Evolutionary conservation across 2,113 vertebrate species (phyloP).

Genomic region (Pyrgilauda ruficollis): DNA sequence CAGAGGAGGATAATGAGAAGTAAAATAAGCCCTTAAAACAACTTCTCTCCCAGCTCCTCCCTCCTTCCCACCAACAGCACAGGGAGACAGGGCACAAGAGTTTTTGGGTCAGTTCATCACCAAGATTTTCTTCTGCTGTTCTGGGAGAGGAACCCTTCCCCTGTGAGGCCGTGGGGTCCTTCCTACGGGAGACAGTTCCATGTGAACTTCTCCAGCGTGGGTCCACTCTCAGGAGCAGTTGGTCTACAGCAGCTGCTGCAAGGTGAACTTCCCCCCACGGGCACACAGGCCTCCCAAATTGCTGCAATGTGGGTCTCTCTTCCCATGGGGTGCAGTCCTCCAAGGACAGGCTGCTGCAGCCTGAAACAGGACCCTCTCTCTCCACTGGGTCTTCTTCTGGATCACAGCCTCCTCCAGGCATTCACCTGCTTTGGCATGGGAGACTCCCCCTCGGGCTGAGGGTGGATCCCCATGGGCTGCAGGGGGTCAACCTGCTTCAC

Average conservation of each 20-base stretch:
- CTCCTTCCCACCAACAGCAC: not conserved
- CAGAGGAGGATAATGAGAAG: not conserved
- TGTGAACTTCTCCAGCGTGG: accelerated
- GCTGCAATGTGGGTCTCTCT: accelerated
- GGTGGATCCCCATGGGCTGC: not conserved
- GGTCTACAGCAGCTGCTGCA: not conserved
- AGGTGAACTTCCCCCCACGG: accelerated
- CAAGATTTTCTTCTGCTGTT: not conserved
- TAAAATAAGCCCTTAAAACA: not conserved
- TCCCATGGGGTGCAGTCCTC: not conserved
- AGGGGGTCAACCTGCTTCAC: not conserved
- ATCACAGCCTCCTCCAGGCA: not conserved
- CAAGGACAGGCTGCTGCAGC: not conserved
- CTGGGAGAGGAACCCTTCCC: not conserved
- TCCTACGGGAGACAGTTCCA: accelerated
- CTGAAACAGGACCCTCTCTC: not conserved
- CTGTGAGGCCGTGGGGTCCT: not conserved
- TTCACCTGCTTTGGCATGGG: not conserved
- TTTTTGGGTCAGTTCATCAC: not conserved
- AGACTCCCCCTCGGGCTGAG: not conserved
- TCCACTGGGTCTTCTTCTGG: not conserved
- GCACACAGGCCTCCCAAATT: not conserved
- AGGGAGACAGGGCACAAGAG: not conserved
- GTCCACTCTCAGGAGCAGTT: not conserved
- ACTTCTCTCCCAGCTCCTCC: not conserved